Percentiles rank a stretch among this genome's conserved stretches.
These are phyloP conservation scores for Catonia carolina DNA, from an alignment of 2,888 invertebrate species.

Conservation along the genomic window DNA sequence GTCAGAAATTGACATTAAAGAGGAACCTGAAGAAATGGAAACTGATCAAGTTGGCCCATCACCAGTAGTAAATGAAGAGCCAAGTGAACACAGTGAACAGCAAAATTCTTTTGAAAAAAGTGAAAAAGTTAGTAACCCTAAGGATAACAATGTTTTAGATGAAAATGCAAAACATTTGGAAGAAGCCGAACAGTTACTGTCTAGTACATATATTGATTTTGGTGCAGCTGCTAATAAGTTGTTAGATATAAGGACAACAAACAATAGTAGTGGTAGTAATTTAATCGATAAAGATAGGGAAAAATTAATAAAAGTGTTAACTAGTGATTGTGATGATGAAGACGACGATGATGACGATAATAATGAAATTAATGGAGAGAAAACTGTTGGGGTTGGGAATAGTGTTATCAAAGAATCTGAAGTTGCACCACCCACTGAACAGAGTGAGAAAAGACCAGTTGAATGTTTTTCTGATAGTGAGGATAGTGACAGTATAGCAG, in stretches of 20 bases:
- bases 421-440: conserved; percentile 16
- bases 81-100: too few relatives aligned
- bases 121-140: not conserved
- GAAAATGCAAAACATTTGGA: conserved; percentile 28
- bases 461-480: conserved; percentile 28
- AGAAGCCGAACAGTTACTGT: conserved; percentile 34
- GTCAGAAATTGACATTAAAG: not conserved
- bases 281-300: conserved; percentile 21
- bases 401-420: not conserved
- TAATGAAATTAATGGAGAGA: conserved; percentile 33
- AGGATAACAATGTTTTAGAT: not conserved
- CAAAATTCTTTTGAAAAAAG: not conserved
- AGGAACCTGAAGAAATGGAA: not conserved
- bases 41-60: not conserved
- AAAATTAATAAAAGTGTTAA: conserved; percentile 21
- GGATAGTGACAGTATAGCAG: conserved; percentile 23
- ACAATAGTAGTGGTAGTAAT: conserved; percentile 7
- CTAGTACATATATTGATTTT: conserved; percentile 35
- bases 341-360: conserved; percentile 17
- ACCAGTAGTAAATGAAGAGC: not conserved
- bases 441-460: conserved; percentile 18
- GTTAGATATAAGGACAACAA: conserved; percentile 29
- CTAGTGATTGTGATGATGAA: conserved; percentile 21
- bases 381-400: not conserved
- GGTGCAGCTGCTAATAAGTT: conserved; percentile 32